Evolutionary conservation across 2,113 vertebrate genomes (phyloP).

Genomic region (Atlantisia rogersi): DNA sequence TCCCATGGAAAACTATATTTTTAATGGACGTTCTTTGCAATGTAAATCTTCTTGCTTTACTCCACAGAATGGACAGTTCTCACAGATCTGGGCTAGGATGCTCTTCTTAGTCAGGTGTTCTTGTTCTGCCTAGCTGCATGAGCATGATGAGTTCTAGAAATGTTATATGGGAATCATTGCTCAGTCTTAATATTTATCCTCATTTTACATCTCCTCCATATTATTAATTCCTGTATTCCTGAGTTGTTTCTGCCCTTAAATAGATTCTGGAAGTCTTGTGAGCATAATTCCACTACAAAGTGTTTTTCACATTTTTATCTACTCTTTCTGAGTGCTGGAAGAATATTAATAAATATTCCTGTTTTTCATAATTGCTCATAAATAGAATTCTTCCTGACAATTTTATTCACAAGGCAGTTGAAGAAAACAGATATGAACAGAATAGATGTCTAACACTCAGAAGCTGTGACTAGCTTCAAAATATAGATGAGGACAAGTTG

Average conservation of each 20-base stretch:
- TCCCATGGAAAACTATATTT: background rate
- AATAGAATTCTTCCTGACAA: background rate
- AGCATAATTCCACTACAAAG: background rate
- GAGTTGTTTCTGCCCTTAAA: background rate
- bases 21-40: background rate
- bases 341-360: background rate
- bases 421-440: background rate
- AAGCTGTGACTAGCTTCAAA: background rate
- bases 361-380: background rate
- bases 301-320: background rate
- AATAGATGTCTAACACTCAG: background rate
- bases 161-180: accelerated
- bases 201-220: background rate
- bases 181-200: background rate
- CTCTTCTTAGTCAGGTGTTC: background rate
- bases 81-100: background rate
- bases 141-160: background rate
- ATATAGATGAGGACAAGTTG: background rate
- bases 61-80: background rate
- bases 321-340: background rate
- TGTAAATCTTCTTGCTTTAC: background rate
- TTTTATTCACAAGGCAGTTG: background rate
- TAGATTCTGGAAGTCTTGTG: background rate
- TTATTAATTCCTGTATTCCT: background rate
- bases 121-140: background rate